A percentile compares a stretch with the other conserved stretches of the same genome.
Conservation (phyloP, 2,113 vertebrate species). For the Protobothrops flavoviridis region DNA sequence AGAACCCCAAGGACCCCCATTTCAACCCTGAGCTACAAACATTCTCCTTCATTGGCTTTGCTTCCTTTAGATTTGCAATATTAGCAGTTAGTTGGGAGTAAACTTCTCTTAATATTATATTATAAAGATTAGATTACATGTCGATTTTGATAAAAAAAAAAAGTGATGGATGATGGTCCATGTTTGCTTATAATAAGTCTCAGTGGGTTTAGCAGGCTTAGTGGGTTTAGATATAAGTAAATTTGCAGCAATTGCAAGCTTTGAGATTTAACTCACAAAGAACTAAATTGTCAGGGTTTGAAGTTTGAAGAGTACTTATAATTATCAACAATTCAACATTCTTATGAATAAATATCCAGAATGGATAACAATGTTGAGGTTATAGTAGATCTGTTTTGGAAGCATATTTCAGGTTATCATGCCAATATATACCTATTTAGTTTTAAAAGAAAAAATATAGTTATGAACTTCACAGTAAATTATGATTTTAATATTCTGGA, state of each 20-base stretch:
- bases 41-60: too few species aligned
- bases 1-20: too few species aligned
- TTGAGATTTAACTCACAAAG: not conserved
- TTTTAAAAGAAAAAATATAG: not conserved
- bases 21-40: too few species aligned
- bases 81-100: not conserved
- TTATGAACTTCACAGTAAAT: not conserved
- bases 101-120: not conserved
- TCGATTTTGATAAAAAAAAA: not conserved
- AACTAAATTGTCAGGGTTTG: not conserved
- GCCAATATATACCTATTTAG: not conserved
- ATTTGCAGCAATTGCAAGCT: not conserved
- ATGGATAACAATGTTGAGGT: not conserved
- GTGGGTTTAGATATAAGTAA: not conserved
- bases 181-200: not conserved
- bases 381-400: not conserved
- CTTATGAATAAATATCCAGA: not conserved
- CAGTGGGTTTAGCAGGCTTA: not conserved
- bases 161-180: not conserved
- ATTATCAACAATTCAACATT: not conserved
- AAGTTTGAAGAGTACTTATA: not conserved
- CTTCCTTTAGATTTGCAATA: too few species aligned
- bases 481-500: not conserved
- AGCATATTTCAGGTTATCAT: not conserved
- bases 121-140: not conserved